Base-by-base conservation (phyloP, 2,113 vertebrate genomes). In the Octodon degus region DNA sequence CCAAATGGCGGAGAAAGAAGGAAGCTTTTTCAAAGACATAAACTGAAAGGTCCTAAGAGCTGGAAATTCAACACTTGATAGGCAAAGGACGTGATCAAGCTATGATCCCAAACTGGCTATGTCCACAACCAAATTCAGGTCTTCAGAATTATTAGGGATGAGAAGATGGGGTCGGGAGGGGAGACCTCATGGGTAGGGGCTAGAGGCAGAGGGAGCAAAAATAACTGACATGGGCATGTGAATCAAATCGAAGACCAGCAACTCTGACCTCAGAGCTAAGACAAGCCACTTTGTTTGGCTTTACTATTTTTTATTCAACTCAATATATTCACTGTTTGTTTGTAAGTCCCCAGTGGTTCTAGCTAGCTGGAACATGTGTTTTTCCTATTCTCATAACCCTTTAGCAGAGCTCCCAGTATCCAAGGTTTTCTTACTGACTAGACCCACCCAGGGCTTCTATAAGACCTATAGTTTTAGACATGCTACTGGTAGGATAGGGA, bases 281-380 rank as follows among this genome's bases (percentile, higher is more conserved):
- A 63, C 58, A 24, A 43, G 13, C 1, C 19, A 27, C 16, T 16
- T 4, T 3, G 30, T 16, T 4, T 3, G 30, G 65, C 47, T 43
- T 25, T 11, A 68, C 34, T 20, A 17, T 14, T 6, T 19, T 27
- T 67, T 32, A 4, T 1, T 30, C 43, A 24, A 6, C 9, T 47
- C 27, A 13, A 12, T 0, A 32, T 8, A n/a, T 1, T 24, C 50
- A 7, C 5, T 37, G 13, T 25, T 62, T 62, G 34, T 30, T 1
- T 1, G 1, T 19, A 3, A 27, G 27, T 22, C 47, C 32, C n/a
- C 27, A 37, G 1, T 4, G 25, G 16, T 1, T 20, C 62, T 1
- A 58, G 20, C 0, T 3, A 37, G 22, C 2, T 12, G 5, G 22
- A 11, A 12, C 22, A 55, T 50, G 19, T 76, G 76, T 79, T 50